Percentiles rank a stretch among this genome's conserved stretches.
Conservation (phyloP, 2,113 vertebrate species). For the Pao palembangensis region DNA sequence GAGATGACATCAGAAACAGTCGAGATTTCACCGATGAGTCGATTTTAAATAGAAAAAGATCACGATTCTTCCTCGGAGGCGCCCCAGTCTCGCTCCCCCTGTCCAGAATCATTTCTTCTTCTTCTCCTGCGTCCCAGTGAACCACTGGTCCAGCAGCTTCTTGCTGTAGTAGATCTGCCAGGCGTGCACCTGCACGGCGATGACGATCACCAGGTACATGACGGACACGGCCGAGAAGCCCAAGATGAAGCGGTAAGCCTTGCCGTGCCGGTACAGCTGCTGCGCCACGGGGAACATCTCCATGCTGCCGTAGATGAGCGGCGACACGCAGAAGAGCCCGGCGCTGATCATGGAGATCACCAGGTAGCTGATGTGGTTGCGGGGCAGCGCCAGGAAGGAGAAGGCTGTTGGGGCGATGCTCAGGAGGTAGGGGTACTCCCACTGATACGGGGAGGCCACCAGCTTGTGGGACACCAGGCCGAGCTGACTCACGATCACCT, state of each 20-base stretch:
- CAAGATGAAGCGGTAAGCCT: conserved; percentile 93
- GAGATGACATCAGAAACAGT: too few species aligned
- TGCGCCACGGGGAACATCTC: conserved; percentile 97
- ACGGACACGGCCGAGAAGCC: conserved; percentile 87
- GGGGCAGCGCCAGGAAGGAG: conserved; percentile 87
- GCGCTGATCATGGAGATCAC: conserved; percentile 95
- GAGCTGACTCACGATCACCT: conserved; percentile 87
- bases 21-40: too few species aligned
- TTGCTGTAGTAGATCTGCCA: conserved; percentile 99
- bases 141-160: conserved; percentile 96
- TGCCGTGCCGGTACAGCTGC: conserved; percentile 93
- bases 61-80: too few species aligned
- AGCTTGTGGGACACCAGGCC: conserved; percentile 85
- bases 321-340: conserved; percentile 89
- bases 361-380: conserved; percentile 97
- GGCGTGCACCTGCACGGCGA: conserved; percentile 89
- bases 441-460: conserved; percentile 92
- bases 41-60: not conserved
- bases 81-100: not conserved
- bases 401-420: conserved; percentile 86
- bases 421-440: conserved; percentile 94
- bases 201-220: conserved; percentile 89
- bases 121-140: conserved; percentile 92
- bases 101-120: conserved; percentile 79
- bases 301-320: conserved; percentile 92